phyloP scores from a whole-genome alignment of 2,113 vertebrate genomes.

The Morone saxatilis region DNA sequence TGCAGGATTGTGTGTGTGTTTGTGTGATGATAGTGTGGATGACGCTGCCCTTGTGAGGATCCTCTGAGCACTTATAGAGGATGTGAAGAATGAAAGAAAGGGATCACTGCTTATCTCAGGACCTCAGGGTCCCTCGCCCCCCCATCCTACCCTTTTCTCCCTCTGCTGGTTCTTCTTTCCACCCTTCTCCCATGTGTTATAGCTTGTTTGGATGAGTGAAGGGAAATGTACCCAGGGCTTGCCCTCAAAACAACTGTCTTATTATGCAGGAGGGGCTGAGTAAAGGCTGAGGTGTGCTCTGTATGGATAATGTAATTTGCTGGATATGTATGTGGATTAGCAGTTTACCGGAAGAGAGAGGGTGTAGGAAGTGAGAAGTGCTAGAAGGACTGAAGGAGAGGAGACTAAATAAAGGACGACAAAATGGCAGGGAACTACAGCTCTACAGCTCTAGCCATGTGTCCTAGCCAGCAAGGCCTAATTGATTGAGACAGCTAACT shows the following conservation, averaged over 20 bases:
- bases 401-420: constrained; percentile 55
- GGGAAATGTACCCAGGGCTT: constrained; percentile 20
- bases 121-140: constrained; percentile 45
- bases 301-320: constrained; percentile 56
- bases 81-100: constrained; percentile 44
- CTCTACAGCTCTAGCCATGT: constrained; percentile 17
- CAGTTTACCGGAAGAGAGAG: constrained; percentile 21
- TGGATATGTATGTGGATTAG: constrained; percentile 60
- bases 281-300: constrained; percentile 7
- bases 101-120: constrained; percentile 54
- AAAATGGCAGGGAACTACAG: constrained; percentile 59
- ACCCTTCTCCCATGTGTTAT: not conserved
- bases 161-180: not conserved
- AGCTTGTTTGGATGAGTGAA: constrained; percentile 18
- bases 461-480: constrained; percentile 61
- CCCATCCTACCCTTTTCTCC: constrained; percentile 1
- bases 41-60: constrained; percentile 44
- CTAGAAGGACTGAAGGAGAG: constrained; percentile 17
- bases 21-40: constrained; percentile 7
- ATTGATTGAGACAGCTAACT: constrained; percentile 83
- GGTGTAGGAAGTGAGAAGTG: constrained; percentile 11
- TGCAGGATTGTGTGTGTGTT: constrained; percentile 23
- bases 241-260: constrained; percentile 12
- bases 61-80: constrained; percentile 38
- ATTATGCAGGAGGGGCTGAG: not conserved